Conservation (phyloP, 2,113 vertebrate species). For the Beaufortia kweichowensis region DNA sequence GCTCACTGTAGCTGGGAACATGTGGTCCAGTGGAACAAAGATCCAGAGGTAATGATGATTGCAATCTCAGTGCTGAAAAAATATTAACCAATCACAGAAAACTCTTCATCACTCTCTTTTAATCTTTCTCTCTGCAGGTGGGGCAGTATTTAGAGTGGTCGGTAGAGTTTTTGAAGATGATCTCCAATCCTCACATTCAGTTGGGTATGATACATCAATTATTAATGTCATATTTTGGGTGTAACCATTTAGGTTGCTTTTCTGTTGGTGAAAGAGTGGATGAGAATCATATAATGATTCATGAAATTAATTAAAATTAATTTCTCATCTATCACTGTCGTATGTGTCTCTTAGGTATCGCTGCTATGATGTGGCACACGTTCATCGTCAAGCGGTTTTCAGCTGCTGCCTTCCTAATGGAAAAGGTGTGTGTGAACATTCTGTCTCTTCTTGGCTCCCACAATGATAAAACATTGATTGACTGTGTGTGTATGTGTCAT, state of each 20-base stretch:
- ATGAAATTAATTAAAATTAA: neutral
- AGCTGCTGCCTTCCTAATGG: constrained; percentile 88
- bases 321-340: neutral
- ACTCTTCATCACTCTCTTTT: neutral
- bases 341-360: constrained; percentile 77
- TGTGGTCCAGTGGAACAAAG: constrained; percentile 97
- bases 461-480: neutral
- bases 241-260: neutral
- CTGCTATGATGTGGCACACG: constrained; percentile 97
- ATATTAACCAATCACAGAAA: neutral
- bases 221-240: neutral
- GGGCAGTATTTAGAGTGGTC: constrained; percentile 79
- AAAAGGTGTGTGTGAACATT: constrained; percentile 79
- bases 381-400: constrained; percentile 95
- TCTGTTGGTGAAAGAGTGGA: neutral
- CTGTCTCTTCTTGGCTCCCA: neutral
- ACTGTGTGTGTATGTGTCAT: constrained; percentile 13
- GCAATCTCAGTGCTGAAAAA: neutral
- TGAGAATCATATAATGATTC: neutral
- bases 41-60: constrained; percentile 84
- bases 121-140: constrained; percentile 75
- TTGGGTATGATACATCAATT: constrained; percentile 75
- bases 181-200: constrained; percentile 88
- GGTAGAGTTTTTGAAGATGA: constrained; percentile 85
- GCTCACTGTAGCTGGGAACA: constrained; percentile 97